Percentiles rank a stretch among this genome's conserved stretches.
Conservation (phyloP, 2,113 vertebrate genomes). For the Anhinga rufa region DNA sequence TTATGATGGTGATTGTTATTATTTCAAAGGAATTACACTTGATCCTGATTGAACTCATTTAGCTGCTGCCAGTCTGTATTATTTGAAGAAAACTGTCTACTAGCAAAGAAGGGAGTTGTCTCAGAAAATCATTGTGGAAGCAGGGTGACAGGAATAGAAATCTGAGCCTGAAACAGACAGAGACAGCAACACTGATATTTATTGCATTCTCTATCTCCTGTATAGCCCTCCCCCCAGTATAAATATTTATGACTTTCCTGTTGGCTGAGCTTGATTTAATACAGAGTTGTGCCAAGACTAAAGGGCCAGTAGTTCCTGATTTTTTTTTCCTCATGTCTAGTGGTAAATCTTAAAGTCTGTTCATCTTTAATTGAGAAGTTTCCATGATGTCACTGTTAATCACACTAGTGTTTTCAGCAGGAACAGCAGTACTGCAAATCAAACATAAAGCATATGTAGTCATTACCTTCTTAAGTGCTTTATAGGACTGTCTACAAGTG, state of each 20-base stretch:
- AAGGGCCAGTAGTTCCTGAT: background rate
- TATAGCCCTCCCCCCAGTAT: background rate
- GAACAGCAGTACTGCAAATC: background rate
- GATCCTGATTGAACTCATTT: background rate
- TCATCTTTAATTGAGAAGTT: background rate
- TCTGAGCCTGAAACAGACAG: background rate
- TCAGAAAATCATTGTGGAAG: background rate
- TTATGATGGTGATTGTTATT: background rate
- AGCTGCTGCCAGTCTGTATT: background rate
- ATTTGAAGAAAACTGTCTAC: background rate
- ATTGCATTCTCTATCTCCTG: background rate
- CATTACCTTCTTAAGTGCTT: background rate
- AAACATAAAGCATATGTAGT: background rate
- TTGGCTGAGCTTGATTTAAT: background rate
- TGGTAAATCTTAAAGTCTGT: background rate
- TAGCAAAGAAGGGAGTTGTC: background rate
- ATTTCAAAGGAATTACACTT: background rate
- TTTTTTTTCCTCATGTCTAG: rapidly evolving
- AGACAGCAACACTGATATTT: background rate
- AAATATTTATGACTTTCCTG: background rate
- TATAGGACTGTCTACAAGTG: background rate
- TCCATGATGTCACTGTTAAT: background rate
- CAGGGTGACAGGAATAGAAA: background rate
- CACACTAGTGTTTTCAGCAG: background rate
- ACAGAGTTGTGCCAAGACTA: background rate